Evolutionary conservation across 2,888 invertebrate genomes (phyloP).

Genomic region (Clivina fossor): DNA sequence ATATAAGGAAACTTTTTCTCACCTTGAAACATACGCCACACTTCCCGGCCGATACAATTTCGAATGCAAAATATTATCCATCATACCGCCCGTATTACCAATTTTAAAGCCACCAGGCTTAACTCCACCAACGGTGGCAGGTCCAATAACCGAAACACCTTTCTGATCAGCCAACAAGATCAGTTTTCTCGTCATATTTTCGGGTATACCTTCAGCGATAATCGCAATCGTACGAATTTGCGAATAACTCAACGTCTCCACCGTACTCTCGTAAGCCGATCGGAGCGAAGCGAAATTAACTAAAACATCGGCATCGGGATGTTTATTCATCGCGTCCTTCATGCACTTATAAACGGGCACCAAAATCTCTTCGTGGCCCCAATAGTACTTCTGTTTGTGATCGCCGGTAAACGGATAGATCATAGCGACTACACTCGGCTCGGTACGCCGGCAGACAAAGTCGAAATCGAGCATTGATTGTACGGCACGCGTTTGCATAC

Average conservation of each 20-base stretch:
- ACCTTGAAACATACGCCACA: conserved; percentile 90
- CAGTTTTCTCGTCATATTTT: conserved; percentile 95
- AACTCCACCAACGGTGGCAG: conserved; percentile 95
- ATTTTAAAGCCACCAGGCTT: conserved; percentile 99
- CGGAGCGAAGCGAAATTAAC: conserved; percentile 97
- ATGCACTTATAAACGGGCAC: conserved; percentile 94
- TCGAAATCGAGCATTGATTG: conserved; percentile 97
- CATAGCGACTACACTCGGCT: conserved; percentile 93
- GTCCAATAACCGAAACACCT: conserved; percentile 60
- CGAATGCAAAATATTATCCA: conserved; percentile 97
- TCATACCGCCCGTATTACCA: conserved; percentile 99
- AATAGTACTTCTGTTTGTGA: conserved; percentile 99
- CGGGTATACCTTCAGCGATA: conserved; percentile 99
- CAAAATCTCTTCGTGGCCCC: conserved; percentile 97
- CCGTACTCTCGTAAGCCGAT: conserved; percentile 94
- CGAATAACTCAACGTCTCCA: conserved; percentile 91
- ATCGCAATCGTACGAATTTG: conserved; percentile 97
- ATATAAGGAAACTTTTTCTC: no score
- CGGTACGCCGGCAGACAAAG: conserved; percentile 84
- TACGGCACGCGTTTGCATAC: conserved; percentile 97
- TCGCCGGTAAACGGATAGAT: conserved; percentile 98
- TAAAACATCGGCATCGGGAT: conserved; percentile 91
- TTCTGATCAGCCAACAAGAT: conserved; percentile 82
- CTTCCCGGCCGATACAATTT: conserved; percentile 95
- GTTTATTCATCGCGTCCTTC: conserved; percentile 94